Percentiles rank a stretch among this genome's conserved stretches.
Evolutionary conservation across 2,888 invertebrate species (phyloP).

Genomic region (Exocentrus adspersus): DNA sequence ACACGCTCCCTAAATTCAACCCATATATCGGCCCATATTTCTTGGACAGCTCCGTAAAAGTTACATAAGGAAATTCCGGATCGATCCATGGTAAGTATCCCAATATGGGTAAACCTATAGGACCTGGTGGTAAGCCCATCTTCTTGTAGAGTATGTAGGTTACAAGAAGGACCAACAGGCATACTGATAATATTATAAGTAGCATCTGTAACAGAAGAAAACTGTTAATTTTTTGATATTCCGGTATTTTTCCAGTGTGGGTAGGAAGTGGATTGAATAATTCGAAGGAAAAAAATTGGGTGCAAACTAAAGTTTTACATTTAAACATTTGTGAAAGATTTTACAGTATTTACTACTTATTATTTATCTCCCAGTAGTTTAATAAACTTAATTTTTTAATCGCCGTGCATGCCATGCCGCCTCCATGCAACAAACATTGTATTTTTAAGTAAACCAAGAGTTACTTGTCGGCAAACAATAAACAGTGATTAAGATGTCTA

Average conservation of each 20-base stretch:
- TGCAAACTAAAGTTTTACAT: too few species aligned
- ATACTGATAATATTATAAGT: slow-evolving; percentile 28
- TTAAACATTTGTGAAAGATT: too few species aligned
- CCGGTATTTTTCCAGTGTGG: too few species aligned
- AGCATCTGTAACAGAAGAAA: slow-evolving; percentile 51
- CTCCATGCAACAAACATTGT: neutral
- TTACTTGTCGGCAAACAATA: neutral
- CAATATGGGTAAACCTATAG: slow-evolving; percentile 79
- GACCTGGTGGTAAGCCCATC: slow-evolving; percentile 77
- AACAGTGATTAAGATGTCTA: neutral
- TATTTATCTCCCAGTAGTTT: neutral
- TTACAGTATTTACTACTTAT: neutral
- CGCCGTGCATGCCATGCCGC: too few species aligned
- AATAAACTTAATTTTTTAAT: neutral
- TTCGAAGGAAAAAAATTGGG: too few species aligned
- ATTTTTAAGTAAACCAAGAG: neutral
- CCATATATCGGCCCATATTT: slow-evolving; percentile 81
- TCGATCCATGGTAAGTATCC: slow-evolving; percentile 83
- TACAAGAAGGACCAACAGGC: slow-evolving; percentile 34
- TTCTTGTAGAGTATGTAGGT: slow-evolving; percentile 35
- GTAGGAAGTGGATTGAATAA: too few species aligned
- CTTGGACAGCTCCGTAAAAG: slow-evolving; percentile 73
- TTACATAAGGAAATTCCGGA: slow-evolving; percentile 74
- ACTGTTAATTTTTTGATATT: too few species aligned
- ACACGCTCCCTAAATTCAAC: slow-evolving; percentile 77